Conservation (phyloP, 2,113 vertebrate genomes). For the Rattus norvegicus region DNA sequence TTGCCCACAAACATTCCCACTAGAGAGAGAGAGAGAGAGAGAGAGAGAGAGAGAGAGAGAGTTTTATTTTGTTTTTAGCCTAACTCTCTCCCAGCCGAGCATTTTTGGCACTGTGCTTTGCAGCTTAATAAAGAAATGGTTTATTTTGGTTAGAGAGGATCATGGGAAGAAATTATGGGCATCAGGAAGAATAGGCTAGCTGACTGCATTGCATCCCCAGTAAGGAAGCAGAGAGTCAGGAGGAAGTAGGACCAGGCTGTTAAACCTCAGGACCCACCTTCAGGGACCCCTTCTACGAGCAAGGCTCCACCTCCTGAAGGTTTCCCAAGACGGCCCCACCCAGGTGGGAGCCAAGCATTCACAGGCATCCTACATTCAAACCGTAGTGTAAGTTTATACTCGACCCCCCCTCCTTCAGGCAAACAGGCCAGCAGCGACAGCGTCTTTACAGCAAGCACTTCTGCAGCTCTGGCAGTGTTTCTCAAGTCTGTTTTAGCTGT, state of each 20-base stretch:
- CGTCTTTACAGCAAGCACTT: not conserved
- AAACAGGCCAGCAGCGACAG: not conserved
- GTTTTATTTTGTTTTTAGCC: not conserved
- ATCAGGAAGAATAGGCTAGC: not conserved
- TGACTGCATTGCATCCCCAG: not conserved
- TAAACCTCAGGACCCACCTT: not conserved
- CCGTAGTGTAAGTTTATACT: not conserved
- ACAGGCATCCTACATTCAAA: not conserved
- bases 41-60: too few species aligned
- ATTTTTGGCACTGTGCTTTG: not conserved
- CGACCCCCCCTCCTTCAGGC: too few species aligned
- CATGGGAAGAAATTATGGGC: too few species aligned
- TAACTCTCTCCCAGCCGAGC: not conserved
- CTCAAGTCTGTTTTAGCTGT: not conserved
- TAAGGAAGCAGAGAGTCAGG: not conserved
- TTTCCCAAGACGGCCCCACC: not conserved
- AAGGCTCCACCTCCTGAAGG: not conserved
- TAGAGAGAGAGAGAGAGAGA: not conserved
- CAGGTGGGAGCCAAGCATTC: not conserved
- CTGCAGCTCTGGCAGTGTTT: not conserved
- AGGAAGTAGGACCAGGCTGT: not conserved
- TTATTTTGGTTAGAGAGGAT: not conserved
- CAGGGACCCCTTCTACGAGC: not conserved
- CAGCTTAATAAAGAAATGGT: not conserved
- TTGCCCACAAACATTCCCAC: not conserved